Conservation (phyloP, 2,888 invertebrate genomes). For the Drosophila cracens region DNA sequence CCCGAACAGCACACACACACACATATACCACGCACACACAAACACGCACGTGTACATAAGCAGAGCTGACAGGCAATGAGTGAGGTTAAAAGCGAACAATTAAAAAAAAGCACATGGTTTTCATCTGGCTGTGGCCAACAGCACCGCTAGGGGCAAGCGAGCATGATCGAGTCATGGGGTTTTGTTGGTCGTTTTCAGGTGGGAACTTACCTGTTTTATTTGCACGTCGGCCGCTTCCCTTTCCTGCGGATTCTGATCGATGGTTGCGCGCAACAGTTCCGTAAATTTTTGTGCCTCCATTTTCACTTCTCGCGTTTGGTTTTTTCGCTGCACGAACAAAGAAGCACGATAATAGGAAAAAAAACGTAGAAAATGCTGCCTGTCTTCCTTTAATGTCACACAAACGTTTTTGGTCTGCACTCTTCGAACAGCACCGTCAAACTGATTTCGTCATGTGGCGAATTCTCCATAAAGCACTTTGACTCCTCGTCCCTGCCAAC, state of each 20-base stretch:
- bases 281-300: constrained; percentile 95
- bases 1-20: constrained; percentile 19
- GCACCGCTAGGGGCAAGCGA: constrained; percentile 25
- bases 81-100: constrained; percentile 81
- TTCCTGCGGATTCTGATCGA: constrained; percentile 92
- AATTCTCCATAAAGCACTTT: too few species aligned
- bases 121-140: constrained; percentile 33
- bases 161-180: constrained; percentile 14
- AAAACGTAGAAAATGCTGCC: too few species aligned
- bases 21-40: constrained; percentile 8
- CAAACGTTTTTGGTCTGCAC: too few species aligned
- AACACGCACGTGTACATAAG: constrained; percentile 6
- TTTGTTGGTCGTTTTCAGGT: constrained; percentile 2
- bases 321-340: constrained; percentile 49
- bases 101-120: constrained; percentile 83
- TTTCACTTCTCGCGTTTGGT: constrained; percentile 61
- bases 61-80: constrained; percentile 37
- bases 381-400: too few species aligned
- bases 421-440: too few species aligned
- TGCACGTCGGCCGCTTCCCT: constrained; percentile 96
- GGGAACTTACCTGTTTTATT: constrained; percentile 91
- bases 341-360: constrained; percentile 4
- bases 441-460: too few species aligned
- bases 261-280: constrained; percentile 95
- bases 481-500: too few species aligned